Conservation (phyloP, 2,113 vertebrate species). For the Pollimyrus isidori region DNA sequence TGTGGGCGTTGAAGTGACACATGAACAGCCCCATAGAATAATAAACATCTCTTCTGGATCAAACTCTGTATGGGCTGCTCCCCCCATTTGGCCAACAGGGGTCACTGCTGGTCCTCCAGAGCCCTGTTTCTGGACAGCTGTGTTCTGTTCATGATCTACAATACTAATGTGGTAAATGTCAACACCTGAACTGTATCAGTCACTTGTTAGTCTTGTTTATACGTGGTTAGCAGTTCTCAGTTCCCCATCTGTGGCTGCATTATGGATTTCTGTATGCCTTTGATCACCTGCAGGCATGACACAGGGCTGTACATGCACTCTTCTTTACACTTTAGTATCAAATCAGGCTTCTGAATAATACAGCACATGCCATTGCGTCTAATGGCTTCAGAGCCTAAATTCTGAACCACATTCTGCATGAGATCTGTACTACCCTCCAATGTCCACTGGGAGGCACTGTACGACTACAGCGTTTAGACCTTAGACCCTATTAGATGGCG, state of each 20-base stretch:
- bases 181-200: too few species aligned
- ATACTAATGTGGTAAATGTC: neutral
- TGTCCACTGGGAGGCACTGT: constrained; percentile 5
- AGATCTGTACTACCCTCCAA: neutral
- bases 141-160: neutral
- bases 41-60: neutral
- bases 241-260: too few species aligned
- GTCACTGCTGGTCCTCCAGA: neutral
- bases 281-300: too few species aligned
- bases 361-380: neutral
- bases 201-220: too few species aligned
- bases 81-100: neutral
- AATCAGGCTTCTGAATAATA: neutral
- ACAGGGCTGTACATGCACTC: neutral
- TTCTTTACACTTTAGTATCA: neutral
- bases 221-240: too few species aligned
- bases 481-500: too few species aligned
- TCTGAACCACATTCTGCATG: neutral
- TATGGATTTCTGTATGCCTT: too few species aligned
- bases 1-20: neutral
- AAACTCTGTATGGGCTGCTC: neutral
- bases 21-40: neutral
- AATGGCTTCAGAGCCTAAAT: neutral
- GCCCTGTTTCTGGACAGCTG: neutral
- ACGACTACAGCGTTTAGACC: neutral